Base-by-base conservation (phyloP, 2,888 invertebrate species). In the Hypolimnas misippus region DNA sequence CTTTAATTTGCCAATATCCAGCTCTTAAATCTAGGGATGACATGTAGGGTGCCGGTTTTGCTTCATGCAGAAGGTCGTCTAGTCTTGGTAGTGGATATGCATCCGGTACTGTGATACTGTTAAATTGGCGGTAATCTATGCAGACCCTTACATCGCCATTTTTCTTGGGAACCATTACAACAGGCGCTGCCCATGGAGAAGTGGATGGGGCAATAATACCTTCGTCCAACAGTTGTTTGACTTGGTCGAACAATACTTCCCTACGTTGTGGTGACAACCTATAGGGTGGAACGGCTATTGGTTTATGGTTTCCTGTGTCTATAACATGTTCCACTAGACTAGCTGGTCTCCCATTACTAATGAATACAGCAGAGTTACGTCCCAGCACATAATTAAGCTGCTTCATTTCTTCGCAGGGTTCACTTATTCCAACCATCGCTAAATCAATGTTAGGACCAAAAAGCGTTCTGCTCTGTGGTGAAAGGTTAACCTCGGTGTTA, bases 221-320 rank as follows among this genome's bases (percentile, higher is more conserved):
- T 2, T 71, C 70, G 12, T 67, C 60, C 1, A 79, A 38, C 65
- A 83, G 63, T 66, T 71, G 69, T 19, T 76, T 62, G 2, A 79
- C 57, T 67, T 81, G 74, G 10, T 50, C 6, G 3, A 29, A 29
- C 21, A 25, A 31, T 29, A 25, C 12, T 8, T 8, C 12, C 50
- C 67, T 75, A 56, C 75, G 77, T 0, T 59, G 46, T 10, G 73
- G 75, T 1, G 78, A 76, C 63, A 82, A 50, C 25, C 79, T 60
- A 63, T 81, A 82, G 0, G 80, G 81, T 0, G 79, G 78, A 3
- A 73, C 68, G 0, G 81, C 73, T 17, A 82, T 73, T 0, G 83
- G 81, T 6, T 8, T n/a, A 19, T 62, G 44, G 12, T 54, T 19
- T 1, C 49, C 42, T 0, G 62, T 64, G 14, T 65, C 57, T 1